Evolutionary conservation across 2,888 invertebrate species (phyloP).

Genomic region (Drosophila maculinotata): DNA sequence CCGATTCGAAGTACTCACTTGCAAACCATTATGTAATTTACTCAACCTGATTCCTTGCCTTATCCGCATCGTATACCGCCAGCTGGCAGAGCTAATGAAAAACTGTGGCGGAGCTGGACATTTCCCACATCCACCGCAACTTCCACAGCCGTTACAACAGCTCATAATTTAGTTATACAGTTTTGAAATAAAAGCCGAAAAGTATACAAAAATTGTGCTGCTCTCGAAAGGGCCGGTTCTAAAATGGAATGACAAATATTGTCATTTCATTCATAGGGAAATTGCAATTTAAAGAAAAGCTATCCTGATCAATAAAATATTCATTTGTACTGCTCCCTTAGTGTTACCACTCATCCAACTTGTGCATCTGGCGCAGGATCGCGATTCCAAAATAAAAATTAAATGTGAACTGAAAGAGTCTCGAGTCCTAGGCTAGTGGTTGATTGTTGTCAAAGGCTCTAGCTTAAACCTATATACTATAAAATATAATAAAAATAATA

Average conservation of each 20-base stretch:
- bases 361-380: too few relatives aligned
- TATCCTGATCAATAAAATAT: too few relatives aligned
- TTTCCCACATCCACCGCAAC: not conserved
- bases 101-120: slow-evolving; percentile 6
- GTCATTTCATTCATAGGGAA: too few relatives aligned
- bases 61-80: not conserved
- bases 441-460: too few relatives aligned
- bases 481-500: too few relatives aligned
- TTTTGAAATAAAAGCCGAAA: slow-evolving; percentile 2
- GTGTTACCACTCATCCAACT: too few relatives aligned
- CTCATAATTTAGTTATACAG: not conserved
- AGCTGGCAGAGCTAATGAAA: slow-evolving; percentile 3
- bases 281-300: not conserved
- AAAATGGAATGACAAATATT: not conserved
- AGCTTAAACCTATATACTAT: too few relatives aligned
- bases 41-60: not conserved
- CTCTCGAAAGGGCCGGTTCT: not conserved
- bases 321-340: too few relatives aligned
- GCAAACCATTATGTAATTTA: slow-evolving; percentile 9
- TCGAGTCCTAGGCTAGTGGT: too few relatives aligned
- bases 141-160: not conserved
- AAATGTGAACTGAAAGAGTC: too few relatives aligned
- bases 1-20: not conserved
- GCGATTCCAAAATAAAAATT: too few relatives aligned
- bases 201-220: not conserved